Base-by-base conservation (phyloP, 2,113 vertebrate species). In the Thryonomys swinderianus region DNA sequence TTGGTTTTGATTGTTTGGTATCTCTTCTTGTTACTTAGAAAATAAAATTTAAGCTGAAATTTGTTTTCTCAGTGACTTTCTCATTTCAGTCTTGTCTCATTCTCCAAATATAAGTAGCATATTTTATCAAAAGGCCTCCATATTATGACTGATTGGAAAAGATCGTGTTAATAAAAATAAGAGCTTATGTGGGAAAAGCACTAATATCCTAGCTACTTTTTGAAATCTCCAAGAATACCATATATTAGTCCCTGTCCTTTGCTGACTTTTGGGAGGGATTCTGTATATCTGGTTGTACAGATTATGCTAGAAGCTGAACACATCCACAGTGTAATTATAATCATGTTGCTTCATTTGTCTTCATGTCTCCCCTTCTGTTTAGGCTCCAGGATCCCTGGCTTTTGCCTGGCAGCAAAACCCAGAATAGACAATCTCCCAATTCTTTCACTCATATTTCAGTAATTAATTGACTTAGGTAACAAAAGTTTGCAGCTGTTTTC, bases 401-500 rank as follows among this genome's bases (percentile, higher is more conserved):
- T 88, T 88, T 93, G 64, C 40, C 23, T 97, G 76, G 48, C 18
- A 95, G 62, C n/a, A 88, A 91, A 96, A 94, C 21, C 18, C 25
- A 53, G 27, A 25, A 59, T 55, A 95, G 82, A 85, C 82, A 96
- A 96, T 81, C 25, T 90, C 69, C 34, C 85, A 42, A 88, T 92
- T 96, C 62, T 89, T 30, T 91, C 83, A 62, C 42, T 95, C 78
- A 83, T 9, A 51, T 61, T 71, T 20, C 45, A 90, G 74, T 76
- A 88, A 90, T 89, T 95, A 91, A 96, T 97, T 93, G 96, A 94
- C 90, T 78, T 53, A 95, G 96, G 85, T 76, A 37, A 30, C 94
- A 55, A 92, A 85, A 59, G 67, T 71, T 89, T 94, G 66, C 30
- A 55, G 32, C 45, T 84, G 34, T 74, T 95, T 87, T 93, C 93